Evolutionary conservation across 2,888 invertebrate species (phyloP).

Genomic region (Glyphotaelius pellucidus): DNA sequence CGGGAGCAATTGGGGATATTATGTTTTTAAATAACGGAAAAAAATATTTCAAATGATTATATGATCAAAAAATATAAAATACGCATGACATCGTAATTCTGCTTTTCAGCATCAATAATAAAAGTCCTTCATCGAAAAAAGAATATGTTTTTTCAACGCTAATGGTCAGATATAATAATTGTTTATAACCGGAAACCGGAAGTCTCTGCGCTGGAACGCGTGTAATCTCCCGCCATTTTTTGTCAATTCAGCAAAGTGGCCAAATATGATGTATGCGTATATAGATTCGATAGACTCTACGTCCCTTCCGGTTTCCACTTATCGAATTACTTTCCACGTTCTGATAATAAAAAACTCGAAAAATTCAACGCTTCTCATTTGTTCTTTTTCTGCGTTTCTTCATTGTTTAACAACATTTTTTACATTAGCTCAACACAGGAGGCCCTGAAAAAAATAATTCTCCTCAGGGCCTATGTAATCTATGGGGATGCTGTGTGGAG

Average conservation of each 20-base stretch:
- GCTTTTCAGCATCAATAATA: not conserved
- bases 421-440: no score
- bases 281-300: not conserved
- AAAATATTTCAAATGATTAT: no score
- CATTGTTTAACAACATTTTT: not conserved
- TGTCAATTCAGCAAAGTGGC: not conserved
- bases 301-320: not conserved
- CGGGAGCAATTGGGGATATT: no score
- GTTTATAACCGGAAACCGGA: not conserved
- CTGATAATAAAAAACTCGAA: not conserved
- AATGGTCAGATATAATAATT: not conserved
- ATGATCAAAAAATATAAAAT: not conserved
- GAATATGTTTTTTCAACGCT: not conserved
- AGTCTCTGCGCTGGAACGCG: not conserved
- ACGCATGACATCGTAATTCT: not conserved
- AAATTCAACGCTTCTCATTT: not conserved
- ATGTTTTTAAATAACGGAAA: no score
- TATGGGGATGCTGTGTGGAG: no score
- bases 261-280: not conserved
- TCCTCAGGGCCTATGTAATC: no score
- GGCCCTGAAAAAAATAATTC: no score
- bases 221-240: not conserved
- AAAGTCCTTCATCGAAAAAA: not conserved
- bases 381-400: not conserved
- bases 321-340: not conserved